Conservation (phyloP, 2,888 invertebrate species). For the Nephrotoma appendiculata region DNA sequence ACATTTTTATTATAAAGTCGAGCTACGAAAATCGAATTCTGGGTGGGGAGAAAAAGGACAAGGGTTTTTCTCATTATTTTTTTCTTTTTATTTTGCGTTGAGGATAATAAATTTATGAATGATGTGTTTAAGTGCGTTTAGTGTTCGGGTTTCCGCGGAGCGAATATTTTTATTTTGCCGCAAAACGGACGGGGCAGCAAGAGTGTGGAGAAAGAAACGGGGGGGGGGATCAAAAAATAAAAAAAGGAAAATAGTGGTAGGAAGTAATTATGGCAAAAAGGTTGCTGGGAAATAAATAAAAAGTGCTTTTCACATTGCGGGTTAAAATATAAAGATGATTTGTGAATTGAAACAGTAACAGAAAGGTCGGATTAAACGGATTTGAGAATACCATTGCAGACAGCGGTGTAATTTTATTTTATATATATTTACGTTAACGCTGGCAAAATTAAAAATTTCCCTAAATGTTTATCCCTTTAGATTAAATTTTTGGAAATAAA, state of each 20-base stretch:
- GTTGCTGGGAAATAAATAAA: background rate
- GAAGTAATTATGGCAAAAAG: background rate
- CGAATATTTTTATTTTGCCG: background rate
- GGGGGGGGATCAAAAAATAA: background rate
- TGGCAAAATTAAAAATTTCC: background rate
- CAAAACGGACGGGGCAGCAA: background rate
- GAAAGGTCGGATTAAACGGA: background rate
- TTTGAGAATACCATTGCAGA: background rate
- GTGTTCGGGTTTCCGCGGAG: background rate
- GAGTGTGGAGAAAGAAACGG: background rate
- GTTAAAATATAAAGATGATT: background rate
- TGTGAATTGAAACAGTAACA: background rate
- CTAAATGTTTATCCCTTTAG: too few species aligned
- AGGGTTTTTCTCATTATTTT: background rate
- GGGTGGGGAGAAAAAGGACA: background rate
- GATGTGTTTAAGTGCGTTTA: background rate
- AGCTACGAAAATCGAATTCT: background rate
- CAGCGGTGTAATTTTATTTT: background rate
- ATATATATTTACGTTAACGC: background rate
- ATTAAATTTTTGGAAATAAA: too few species aligned
- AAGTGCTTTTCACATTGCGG: background rate
- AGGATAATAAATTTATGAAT: background rate
- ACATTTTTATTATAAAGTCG: background rate
- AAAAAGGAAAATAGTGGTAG: background rate
- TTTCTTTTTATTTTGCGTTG: background rate